Evolutionary conservation across 2,888 invertebrate species (phyloP).

Genomic region (Morinoia aosen): DNA sequence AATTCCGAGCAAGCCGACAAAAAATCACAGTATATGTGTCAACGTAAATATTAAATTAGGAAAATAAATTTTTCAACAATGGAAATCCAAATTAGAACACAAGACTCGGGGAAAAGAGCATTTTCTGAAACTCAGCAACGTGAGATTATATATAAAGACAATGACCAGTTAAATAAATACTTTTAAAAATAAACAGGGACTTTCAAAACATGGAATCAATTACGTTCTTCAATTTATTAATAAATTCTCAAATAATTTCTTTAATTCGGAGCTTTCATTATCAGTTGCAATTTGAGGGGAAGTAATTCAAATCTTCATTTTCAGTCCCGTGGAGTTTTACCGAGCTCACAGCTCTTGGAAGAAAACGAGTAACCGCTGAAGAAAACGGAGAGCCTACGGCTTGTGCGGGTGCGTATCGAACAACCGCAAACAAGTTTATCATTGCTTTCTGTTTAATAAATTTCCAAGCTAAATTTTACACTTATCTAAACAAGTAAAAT

Average conservation of each 20-base stretch:
- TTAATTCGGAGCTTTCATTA: no score
- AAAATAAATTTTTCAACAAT: no score
- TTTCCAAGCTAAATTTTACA: not conserved
- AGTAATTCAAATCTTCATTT: not conserved
- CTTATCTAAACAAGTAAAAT: not conserved
- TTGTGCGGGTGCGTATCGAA: not conserved
- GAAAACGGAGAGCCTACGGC: not conserved
- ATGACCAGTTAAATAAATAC: no score
- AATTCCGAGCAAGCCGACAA: not conserved
- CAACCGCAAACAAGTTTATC: not conserved
- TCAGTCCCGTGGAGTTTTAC: not conserved
- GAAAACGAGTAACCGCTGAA: not conserved
- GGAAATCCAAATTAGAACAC: no score
- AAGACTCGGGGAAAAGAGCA: no score
- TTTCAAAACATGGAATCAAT: not conserved
- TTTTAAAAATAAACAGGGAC: not conserved
- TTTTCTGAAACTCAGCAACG: no score
- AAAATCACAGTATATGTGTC: not conserved
- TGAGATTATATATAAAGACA: no score
- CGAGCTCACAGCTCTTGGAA: not conserved
- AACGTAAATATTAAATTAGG: not conserved
- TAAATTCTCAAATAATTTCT: not conserved
- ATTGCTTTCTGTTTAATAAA: not conserved
- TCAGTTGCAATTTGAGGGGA: no score
- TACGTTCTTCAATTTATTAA: no score